phyloP scores from a whole-genome alignment of 2,888 invertebrate species.

The Zaprionus bogoriensis region DNA sequence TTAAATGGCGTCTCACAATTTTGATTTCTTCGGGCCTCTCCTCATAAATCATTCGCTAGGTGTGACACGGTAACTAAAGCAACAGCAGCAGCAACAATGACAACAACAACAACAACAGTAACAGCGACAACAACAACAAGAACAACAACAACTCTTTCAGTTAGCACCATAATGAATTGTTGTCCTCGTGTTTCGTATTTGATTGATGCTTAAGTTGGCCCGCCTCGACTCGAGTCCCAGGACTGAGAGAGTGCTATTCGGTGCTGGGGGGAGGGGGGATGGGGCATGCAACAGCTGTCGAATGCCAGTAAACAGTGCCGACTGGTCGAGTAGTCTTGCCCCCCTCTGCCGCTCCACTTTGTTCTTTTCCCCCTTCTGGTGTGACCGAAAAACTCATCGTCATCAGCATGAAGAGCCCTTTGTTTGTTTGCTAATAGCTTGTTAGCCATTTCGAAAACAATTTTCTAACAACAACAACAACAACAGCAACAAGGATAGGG shows the following conservation, averaged over 20 bases:
- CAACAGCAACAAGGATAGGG: slow-evolving; percentile 20
- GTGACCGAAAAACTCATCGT: slow-evolving; percentile 28
- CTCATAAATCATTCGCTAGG: slow-evolving; percentile 48
- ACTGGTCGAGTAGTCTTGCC: not conserved
- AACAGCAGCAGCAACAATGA: slow-evolving; percentile 6
- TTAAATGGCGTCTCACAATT: slow-evolving; percentile 46
- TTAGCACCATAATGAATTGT: slow-evolving; percentile 27
- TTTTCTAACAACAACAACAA: slow-evolving; percentile 50
- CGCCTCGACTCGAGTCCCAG: no score
- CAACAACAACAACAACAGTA: slow-evolving; percentile 17
- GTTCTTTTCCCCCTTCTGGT: not conserved
- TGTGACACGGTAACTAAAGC: slow-evolving; percentile 20
- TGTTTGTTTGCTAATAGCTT: slow-evolving; percentile 76
- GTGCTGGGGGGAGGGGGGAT: not conserved
- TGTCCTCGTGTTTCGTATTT: slow-evolving; percentile 24
- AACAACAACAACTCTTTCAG: slow-evolving; percentile 12
- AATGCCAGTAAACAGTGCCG: slow-evolving; percentile 11
- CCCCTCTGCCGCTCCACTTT: not conserved
- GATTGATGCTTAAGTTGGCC: slow-evolving; percentile 40
- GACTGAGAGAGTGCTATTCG: no score
- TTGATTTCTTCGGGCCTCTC: slow-evolving; percentile 37
- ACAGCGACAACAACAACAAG: slow-evolving; percentile 7
- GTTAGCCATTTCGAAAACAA: slow-evolving; percentile 76
- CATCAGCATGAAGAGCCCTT: slow-evolving; percentile 53
- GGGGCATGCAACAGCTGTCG: slow-evolving; percentile 47